A percentile compares a stretch with the other conserved stretches of the same genome.
phyloP scores from a whole-genome alignment of 1,140 invertebrate species.

The Euura lappo region DNA sequence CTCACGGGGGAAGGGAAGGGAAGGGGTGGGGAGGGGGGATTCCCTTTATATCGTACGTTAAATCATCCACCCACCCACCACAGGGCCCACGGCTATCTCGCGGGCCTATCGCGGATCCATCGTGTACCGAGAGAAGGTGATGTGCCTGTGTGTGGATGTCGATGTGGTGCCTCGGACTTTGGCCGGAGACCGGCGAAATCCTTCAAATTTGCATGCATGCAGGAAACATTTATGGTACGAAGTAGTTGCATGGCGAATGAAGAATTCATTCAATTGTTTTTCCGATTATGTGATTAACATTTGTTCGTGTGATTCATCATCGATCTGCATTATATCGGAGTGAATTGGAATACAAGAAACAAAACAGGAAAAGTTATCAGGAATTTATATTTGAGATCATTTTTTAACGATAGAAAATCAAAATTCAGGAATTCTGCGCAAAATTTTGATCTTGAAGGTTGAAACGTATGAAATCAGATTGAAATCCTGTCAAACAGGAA shows the following conservation, averaged over 20 bases:
- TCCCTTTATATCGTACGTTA: constrained; percentile 39
- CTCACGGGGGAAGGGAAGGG: constrained; percentile 6
- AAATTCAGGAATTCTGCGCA: no score
- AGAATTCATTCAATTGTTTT: background rate
- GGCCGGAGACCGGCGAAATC: constrained; percentile 24
- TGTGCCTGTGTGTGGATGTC: constrained; percentile 23
- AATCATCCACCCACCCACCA: constrained; percentile 50
- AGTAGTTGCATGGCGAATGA: no score
- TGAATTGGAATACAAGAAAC: no score
- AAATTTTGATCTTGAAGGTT: no score
- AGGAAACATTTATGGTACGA: no score
- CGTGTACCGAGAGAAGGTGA: background rate
- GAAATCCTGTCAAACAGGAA: no score
- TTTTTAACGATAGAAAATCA: background rate
- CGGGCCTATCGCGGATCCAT: constrained; percentile 46
- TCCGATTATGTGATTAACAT: no score
- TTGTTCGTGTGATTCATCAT: no score
- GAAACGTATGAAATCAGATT: no score
- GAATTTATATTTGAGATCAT: no score
- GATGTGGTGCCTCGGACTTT: constrained; percentile 24
- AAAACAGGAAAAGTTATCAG: no score
- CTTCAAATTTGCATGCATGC: background rate
- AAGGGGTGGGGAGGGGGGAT: constrained; percentile 20
- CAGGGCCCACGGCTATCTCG: constrained; percentile 49
- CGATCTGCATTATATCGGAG: no score